A percentile compares a stretch with the other conserved stretches of the same genome.
Conservation (phyloP, 2,113 vertebrate species). For the Psittacula cyanocephala region DNA sequence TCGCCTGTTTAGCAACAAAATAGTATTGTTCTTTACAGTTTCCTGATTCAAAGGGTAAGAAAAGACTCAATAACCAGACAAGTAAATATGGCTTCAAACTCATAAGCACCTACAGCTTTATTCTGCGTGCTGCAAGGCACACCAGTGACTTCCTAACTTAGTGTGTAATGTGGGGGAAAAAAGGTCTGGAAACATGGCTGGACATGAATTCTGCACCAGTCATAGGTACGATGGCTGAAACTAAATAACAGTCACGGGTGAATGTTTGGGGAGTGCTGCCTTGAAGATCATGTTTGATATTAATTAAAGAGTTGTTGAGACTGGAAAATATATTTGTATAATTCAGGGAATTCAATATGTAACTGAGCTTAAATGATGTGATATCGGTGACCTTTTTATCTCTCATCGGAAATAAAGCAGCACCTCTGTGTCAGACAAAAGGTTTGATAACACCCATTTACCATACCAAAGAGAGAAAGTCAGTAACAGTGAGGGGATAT, state of each 20-base stretch:
- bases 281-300: background rate
- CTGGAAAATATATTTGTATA: slow-evolving; percentile 10
- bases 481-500: background rate
- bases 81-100: background rate
- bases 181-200: background rate
- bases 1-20: background rate
- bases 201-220: background rate
- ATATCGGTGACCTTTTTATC: background rate
- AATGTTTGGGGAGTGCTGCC: background rate
- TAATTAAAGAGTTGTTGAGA: slow-evolving; percentile 23
- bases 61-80: background rate
- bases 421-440: background rate
- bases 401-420: background rate
- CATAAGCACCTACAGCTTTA: background rate
- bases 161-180: background rate
- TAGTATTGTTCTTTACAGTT: background rate
- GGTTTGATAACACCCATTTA: background rate
- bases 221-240: background rate
- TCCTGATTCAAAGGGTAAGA: background rate
- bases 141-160: background rate
- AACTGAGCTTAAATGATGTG: background rate
- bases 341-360: slow-evolving; percentile 36
- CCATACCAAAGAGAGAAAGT: background rate
- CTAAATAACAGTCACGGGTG: background rate
- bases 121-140: background rate